These are phyloP conservation scores for Amphibalanus amphitrite DNA, from an alignment of 1,140 invertebrate genomes.

Conservation along the genomic window DNA sequence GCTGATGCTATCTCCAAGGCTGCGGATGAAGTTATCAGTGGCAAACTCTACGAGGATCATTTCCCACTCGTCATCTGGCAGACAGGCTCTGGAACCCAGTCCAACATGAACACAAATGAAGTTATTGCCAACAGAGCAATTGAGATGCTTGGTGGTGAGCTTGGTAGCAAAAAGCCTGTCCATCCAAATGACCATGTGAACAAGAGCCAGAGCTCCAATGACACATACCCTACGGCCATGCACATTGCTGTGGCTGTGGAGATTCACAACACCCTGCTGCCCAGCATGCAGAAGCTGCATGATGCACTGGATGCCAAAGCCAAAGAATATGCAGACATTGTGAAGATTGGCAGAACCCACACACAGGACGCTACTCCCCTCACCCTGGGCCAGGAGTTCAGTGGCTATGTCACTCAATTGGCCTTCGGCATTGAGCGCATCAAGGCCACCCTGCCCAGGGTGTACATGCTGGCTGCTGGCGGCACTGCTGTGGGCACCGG, in stretches of 20 bases:
- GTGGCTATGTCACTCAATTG: slow-evolving; percentile 77
- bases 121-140: slow-evolving; percentile 82
- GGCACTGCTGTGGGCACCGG: slow-evolving; percentile 98
- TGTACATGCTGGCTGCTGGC: slow-evolving; percentile 82
- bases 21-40: slow-evolving; percentile 88
- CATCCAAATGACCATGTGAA: slow-evolving; percentile 99
- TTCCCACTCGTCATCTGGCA: slow-evolving; percentile 85
- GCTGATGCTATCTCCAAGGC: slow-evolving; percentile 78
- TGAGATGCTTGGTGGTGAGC: slow-evolving; percentile 74
- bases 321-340: slow-evolving; percentile 72
- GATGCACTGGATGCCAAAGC: slow-evolving; percentile 57
- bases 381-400: slow-evolving; percentile 96
- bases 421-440: slow-evolving; percentile 71
- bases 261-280: slow-evolving; percentile 64
- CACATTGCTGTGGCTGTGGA: slow-evolving; percentile 91
- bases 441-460: slow-evolving; percentile 58
- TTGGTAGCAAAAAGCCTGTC: slow-evolving; percentile 85
- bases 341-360: slow-evolving; percentile 82
- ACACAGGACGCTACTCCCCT: slow-evolving; percentile 90
- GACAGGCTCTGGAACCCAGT: slow-evolving; percentile 88
- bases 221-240: slow-evolving; percentile 98
- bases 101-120: slow-evolving; percentile 99
- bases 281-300: slow-evolving; percentile 54
- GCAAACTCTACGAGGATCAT: slow-evolving; percentile 81
- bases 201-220: slow-evolving; percentile 93